phyloP scores from a whole-genome alignment of 2,888 invertebrate genomes.

The Eristalinus aeneus region DNA sequence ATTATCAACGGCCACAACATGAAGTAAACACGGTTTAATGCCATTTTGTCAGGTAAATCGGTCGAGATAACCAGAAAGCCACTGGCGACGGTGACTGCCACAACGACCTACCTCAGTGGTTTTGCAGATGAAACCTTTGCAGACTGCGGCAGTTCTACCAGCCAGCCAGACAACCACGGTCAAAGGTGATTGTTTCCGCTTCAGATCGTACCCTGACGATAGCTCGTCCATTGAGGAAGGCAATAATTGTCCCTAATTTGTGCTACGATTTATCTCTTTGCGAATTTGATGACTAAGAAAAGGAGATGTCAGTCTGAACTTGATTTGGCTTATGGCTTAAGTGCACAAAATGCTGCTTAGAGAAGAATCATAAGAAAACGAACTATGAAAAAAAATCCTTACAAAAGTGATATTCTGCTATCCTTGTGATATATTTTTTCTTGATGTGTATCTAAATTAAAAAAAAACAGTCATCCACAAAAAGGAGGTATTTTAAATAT shows the following conservation, averaged over 20 bases:
- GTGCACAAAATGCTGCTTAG: too few relatives aligned
- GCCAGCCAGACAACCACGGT: slow-evolving; percentile 56
- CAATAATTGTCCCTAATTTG: slow-evolving; percentile 66
- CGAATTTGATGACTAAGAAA: slow-evolving; percentile 37
- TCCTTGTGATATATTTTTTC: too few relatives aligned
- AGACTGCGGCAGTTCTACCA: slow-evolving; percentile 32
- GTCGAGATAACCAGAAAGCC: slow-evolving; percentile 54
- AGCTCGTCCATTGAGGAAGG: slow-evolving; percentile 41
- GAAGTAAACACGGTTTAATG: slow-evolving; percentile 73
- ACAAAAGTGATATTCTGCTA: too few relatives aligned
- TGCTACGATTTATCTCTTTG: slow-evolving; percentile 50
- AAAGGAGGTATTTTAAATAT: too few relatives aligned
- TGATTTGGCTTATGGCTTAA: background rate
- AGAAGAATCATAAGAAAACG: too few relatives aligned
- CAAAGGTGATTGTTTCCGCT: slow-evolving; percentile 67
- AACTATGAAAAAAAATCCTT: too few relatives aligned
- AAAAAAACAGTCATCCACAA: too few relatives aligned
- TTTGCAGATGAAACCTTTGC: slow-evolving; percentile 24
- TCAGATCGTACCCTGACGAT: slow-evolving; percentile 52
- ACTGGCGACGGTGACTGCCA: slow-evolving; percentile 26
- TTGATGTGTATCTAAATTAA: too few relatives aligned
- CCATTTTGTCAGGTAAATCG: slow-evolving; percentile 73
- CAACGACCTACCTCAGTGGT: slow-evolving; percentile 72
- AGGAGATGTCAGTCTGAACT: slow-evolving; percentile 16
- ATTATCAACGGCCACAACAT: slow-evolving; percentile 72